Base-by-base conservation (phyloP, 2,797 vertebrate species). In the Eurystomus glaucurus region DNA sequence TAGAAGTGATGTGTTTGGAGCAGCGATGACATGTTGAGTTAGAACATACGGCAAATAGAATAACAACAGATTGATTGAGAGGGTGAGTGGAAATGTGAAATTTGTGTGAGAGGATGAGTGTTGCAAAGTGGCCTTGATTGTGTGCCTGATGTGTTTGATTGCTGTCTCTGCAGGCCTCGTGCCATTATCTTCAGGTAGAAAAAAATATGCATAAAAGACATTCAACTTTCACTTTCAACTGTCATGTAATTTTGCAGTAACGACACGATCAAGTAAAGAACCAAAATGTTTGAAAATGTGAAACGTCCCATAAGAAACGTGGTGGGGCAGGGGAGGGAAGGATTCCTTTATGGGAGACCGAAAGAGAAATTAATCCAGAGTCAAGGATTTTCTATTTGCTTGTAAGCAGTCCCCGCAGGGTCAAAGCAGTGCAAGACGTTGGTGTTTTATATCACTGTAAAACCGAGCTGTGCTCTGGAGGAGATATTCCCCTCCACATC, bases 1-100 rank as follows among this genome's bases (percentile, higher is more conserved):
- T 86, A 86, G 69, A 81, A 92, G 66, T 78, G 83, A 93, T 94
- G 80, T 88, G 72, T 96, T 96, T 92, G 88, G 85, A 94, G 86
- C 77, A 84, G 92, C 10, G 88, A 82, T 96, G 90, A 94, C 88
- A 96, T 92, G 96, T 90, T 97, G 96, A 97, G 92, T 92, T 95
- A 88, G 90, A 96, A 87, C 96, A 97, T 97, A 97, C 96, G 96
- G 96, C 96, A 97, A 96, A 97, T 85, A 96, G 90, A 94, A 92
- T 96, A 97, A 94, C 96, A 97, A 95, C 96, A 96, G 96, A 95
- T 96, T 97, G 96, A 96, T 92, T 84, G 93, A 92, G 95, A 96
- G 85, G 50, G 19, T 96, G 93, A 96, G 77, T 93, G 58, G 62
- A 92, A 88, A 95, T 93, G 88, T 85, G 92, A 86, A 92, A 84